Evolutionary conservation across 1,140 invertebrate species (phyloP).

Genomic region (Lordiphosa stackelbergi): DNA sequence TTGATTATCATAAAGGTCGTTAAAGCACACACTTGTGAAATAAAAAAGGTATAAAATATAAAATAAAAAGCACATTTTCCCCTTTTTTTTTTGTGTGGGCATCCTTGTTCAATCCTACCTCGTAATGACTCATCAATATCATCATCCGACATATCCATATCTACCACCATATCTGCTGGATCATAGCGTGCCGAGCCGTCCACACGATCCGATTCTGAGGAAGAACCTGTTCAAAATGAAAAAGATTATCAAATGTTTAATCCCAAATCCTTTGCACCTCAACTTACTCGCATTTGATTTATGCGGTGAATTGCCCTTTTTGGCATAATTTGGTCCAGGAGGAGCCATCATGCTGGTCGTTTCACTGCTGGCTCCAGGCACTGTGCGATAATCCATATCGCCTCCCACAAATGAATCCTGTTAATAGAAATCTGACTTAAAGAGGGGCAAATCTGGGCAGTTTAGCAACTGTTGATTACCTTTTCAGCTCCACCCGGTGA

Average conservation of each 20-base stretch:
- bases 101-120: constrained; percentile 40
- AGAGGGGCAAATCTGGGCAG: no score
- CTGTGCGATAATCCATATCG: constrained; percentile 65
- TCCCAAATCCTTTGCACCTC: no score
- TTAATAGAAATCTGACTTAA: not conserved
- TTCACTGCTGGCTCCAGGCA: constrained; percentile 20
- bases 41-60: not conserved
- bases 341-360: constrained; percentile 54
- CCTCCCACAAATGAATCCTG: constrained; percentile 45
- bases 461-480: constrained; percentile 6
- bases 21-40: no score
- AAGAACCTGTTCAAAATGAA: constrained; percentile 44
- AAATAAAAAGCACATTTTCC: no score
- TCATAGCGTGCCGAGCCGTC: constrained; percentile 69
- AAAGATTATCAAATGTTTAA: no score
- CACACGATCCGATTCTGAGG: constrained; percentile 64
- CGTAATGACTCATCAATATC: constrained; percentile 77
- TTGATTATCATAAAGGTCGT: no score
- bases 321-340: constrained; percentile 38
- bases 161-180: constrained; percentile 81
- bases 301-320: constrained; percentile 66
- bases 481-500: constrained; percentile 80
- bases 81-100: not conserved
- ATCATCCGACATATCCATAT: constrained; percentile 87
- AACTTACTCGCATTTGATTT: constrained; percentile 76